phyloP scores from a whole-genome alignment of 2,888 invertebrate genomes.

The Leptinotarsa tumamoca region DNA sequence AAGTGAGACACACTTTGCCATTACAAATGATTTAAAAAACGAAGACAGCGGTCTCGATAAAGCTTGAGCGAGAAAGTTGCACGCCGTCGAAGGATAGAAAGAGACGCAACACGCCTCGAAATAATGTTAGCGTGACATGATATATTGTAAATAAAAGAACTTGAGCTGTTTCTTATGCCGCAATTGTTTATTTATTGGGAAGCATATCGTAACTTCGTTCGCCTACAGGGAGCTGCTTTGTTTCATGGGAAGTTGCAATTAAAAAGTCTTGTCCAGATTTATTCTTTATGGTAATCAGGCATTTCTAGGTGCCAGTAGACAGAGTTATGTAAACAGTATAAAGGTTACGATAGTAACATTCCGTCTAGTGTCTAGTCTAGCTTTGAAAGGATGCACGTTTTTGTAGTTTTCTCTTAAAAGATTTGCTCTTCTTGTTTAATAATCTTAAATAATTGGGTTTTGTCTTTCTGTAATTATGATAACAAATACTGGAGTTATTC shows the following conservation, averaged over 20 bases:
- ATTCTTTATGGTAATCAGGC: constrained; percentile 28
- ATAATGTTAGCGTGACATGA: constrained; percentile 52
- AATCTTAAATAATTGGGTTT: too few species aligned
- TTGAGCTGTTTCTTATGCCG: constrained; percentile 32
- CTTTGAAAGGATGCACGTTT: background rate
- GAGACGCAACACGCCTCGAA: constrained; percentile 40
- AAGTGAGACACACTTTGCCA: constrained; percentile 54
- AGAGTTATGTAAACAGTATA: constrained; percentile 23
- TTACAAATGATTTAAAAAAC: constrained; percentile 57
- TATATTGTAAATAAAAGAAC: constrained; percentile 51
- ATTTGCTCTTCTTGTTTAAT: background rate
- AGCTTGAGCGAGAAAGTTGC: constrained; percentile 23
- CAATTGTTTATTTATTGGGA: constrained; percentile 42
- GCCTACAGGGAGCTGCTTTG: background rate
- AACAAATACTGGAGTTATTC: background rate
- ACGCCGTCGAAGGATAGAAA: constrained; percentile 26
- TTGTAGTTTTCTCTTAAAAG: background rate
- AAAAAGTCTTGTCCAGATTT: constrained; percentile 10
- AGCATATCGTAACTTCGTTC: constrained; percentile 13
- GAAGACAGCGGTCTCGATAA: constrained; percentile 42
- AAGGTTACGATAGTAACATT: constrained; percentile 23
- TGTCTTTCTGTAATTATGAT: too few species aligned
- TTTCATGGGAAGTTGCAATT: constrained; percentile 16
- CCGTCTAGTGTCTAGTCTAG: constrained; percentile 19
- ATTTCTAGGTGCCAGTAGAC: constrained; percentile 22